These are phyloP conservation scores for Invenusta paracnida DNA, from an alignment of 2,888 invertebrate genomes.

Conservation along the genomic window DNA sequence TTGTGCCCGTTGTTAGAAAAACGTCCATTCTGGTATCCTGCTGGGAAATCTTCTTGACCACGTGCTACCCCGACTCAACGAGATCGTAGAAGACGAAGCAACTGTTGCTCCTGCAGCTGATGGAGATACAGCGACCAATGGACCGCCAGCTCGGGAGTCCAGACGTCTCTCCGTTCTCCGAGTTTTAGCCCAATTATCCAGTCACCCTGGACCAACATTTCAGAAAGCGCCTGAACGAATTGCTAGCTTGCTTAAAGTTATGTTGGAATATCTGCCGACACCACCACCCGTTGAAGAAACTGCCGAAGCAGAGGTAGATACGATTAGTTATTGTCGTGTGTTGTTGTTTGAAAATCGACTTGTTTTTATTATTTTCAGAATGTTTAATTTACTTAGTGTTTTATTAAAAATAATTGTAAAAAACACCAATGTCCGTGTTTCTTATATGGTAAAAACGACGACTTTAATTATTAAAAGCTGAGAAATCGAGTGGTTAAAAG, in stretches of 20 bases:
- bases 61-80: slow-evolving; percentile 64
- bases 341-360: not conserved
- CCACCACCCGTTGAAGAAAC: not conserved
- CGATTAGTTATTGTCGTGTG: not conserved
- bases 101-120: too few species aligned
- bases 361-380: too few species aligned
- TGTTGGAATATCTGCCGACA: not conserved
- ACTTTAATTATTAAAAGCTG: too few species aligned
- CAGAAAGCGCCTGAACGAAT: not conserved
- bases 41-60: slow-evolving; percentile 77
- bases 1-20: slow-evolving; percentile 70
- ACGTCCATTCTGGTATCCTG: slow-evolving; percentile 78
- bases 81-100: not conserved
- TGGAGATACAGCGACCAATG: too few species aligned
- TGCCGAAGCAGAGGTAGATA: not conserved
- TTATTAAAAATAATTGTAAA: too few species aligned
- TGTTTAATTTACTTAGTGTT: too few species aligned
- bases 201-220: not conserved
- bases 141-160: too few species aligned
- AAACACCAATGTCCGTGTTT: too few species aligned
- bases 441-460: too few species aligned
- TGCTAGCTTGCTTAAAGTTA: not conserved
- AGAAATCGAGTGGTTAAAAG: too few species aligned
- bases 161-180: not conserved
- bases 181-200: not conserved